These are phyloP conservation scores for Gymnocephalus cernua DNA, from an alignment of 2,113 vertebrate species.

Conservation along the genomic window DNA sequence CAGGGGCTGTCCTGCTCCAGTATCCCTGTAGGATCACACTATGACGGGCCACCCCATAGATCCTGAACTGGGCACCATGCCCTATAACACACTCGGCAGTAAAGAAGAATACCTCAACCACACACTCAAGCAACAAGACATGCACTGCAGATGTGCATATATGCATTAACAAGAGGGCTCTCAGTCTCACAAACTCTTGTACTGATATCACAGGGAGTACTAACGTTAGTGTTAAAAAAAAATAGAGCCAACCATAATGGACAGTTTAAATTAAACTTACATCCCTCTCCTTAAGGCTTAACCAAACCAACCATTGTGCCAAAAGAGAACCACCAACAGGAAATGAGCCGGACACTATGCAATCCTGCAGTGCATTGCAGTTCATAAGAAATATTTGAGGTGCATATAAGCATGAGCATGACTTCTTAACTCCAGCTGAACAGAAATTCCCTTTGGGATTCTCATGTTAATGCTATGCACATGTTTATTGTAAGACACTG, in stretches of 20 bases:
- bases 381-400: constrained; percentile 26
- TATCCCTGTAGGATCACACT: constrained; percentile 46
- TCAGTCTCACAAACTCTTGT: constrained; percentile 10
- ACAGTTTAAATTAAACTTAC: constrained; percentile 30
- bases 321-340: constrained; percentile 5
- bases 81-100: constrained; percentile 18
- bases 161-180: constrained; percentile 6
- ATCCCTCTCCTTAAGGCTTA: not conserved
- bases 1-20: constrained; percentile 31
- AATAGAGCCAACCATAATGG: constrained; percentile 16
- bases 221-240: constrained; percentile 13
- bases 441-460: constrained; percentile 2
- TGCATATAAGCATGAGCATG: constrained; percentile 2
- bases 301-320: constrained; percentile 10
- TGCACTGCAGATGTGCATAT: constrained; percentile 21
- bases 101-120: constrained; percentile 12
- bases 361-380: constrained; percentile 8
- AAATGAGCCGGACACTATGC: constrained; percentile 15
- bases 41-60: constrained; percentile 28
- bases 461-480: constrained; percentile 9
- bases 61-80: constrained; percentile 39
- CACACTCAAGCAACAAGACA: not conserved
- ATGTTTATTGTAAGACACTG: constrained; percentile 4
- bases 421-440: not conserved
- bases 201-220: not conserved